Conservation (phyloP, 2,113 vertebrate genomes). For the Zapus hudsonius region DNA sequence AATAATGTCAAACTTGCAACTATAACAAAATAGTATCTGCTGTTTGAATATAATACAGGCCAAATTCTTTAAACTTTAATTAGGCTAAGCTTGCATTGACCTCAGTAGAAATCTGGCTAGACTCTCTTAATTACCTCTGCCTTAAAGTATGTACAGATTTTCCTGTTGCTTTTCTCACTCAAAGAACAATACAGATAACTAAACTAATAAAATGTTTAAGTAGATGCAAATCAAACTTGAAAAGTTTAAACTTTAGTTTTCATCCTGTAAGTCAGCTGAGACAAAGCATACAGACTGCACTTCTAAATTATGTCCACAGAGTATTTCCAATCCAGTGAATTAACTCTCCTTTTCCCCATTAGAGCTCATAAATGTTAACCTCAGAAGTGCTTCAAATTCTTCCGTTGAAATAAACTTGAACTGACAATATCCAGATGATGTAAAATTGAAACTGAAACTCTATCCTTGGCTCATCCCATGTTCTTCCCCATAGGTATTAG, state of each 20-base stretch:
- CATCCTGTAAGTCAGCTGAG: constrained; percentile 74
- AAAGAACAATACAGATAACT: constrained; percentile 71
- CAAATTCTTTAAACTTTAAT: constrained; percentile 75
- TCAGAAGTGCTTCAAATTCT: constrained; percentile 76
- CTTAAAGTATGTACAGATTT: constrained; percentile 74
- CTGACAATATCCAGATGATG: constrained; percentile 78
- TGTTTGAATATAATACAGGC: constrained; percentile 62
- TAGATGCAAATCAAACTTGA: constrained; percentile 71
- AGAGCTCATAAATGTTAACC: constrained; percentile 78
- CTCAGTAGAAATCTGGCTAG: constrained; percentile 70
- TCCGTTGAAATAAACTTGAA: constrained; percentile 76
- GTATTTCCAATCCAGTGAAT: constrained; percentile 66
- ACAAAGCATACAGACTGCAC: constrained; percentile 64
- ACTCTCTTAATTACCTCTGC: constrained; percentile 76
- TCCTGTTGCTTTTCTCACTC: constrained; percentile 62
- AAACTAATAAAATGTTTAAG: constrained; percentile 75
- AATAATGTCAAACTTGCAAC: constrained; percentile 67
- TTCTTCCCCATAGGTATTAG: constrained; percentile 59
- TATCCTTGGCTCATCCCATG: constrained; percentile 70
- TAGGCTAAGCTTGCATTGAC: constrained; percentile 67
- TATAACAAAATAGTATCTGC: constrained; percentile 69
- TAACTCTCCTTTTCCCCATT: constrained; percentile 56
- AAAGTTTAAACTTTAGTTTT: constrained; percentile 79
- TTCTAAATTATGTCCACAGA: constrained; percentile 77
- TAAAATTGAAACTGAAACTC: constrained; percentile 73